phyloP scores from a whole-genome alignment of 1,140 invertebrate genomes.

The Heliconius congener region DNA sequence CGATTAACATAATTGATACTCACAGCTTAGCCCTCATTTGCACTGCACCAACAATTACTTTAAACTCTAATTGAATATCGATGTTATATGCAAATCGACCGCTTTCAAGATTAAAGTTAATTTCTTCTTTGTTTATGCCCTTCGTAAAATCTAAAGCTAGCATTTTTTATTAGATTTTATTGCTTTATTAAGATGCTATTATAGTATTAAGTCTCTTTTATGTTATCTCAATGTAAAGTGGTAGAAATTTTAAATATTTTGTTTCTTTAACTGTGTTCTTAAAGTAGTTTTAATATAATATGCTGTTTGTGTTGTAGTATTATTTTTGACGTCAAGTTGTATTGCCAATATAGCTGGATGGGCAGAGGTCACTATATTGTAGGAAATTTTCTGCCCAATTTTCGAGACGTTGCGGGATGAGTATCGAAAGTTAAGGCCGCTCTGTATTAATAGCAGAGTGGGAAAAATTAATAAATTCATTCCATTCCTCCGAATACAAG shows the following conservation, averaged over 20 bases:
- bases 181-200: slow-evolving; percentile 7
- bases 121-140: slow-evolving; percentile 22
- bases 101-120: slow-evolving; percentile 28
- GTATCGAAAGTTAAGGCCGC: too few relatives aligned
- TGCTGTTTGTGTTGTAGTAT: too few relatives aligned
- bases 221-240: not conserved
- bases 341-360: too few relatives aligned
- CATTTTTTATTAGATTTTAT: slow-evolving; percentile 21
- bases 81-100: slow-evolving; percentile 56
- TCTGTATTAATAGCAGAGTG: too few relatives aligned
- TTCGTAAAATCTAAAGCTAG: not conserved
- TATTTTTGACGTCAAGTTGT: too few relatives aligned
- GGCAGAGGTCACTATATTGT: too few relatives aligned
- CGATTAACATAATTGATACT: slow-evolving; percentile 44
- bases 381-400: too few relatives aligned
- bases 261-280: not conserved
- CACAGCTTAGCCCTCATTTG: slow-evolving; percentile 44
- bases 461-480: too few relatives aligned
- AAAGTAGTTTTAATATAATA: too few relatives aligned
- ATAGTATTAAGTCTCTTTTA: not conserved
- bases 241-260: not conserved
- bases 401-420: too few relatives aligned
- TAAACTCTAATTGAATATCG: slow-evolving; percentile 55
- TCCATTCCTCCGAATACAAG: too few relatives aligned
- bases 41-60: slow-evolving; percentile 46